Percentiles rank a stretch among this genome's conserved stretches.
These are phyloP conservation scores for Mesoligia furuncula DNA, from an alignment of 2,888 invertebrate genomes.

Conservation along the genomic window DNA sequence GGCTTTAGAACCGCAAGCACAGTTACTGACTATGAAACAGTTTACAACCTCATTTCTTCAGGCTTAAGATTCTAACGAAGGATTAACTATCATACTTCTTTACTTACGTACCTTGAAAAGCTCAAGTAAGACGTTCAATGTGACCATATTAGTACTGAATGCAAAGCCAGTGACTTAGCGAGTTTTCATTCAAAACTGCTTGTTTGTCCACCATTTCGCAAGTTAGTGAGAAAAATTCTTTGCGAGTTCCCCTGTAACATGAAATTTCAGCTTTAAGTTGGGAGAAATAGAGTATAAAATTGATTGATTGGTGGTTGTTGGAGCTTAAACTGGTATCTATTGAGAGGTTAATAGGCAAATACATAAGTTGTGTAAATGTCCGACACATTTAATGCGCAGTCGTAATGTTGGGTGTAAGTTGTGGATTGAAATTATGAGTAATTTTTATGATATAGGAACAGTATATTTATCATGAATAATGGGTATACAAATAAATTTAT, in stretches of 20 bases:
- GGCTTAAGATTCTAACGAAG: constrained; percentile 9
- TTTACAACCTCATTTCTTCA: constrained; percentile 29
- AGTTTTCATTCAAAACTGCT: constrained; percentile 49
- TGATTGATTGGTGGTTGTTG: not conserved
- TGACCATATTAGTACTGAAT: constrained; percentile 17
- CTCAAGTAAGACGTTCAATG: constrained; percentile 3
- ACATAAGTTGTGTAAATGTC: constrained; percentile 39
- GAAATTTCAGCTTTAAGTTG: constrained; percentile 2
- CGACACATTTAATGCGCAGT: constrained; percentile 32
- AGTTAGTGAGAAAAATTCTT: constrained; percentile 66
- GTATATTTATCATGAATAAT: not conserved
- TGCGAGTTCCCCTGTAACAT: constrained; percentile 1
- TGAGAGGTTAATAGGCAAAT: constrained; percentile 59
- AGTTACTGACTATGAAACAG: constrained; percentile 13
- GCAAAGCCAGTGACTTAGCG: constrained; percentile 3
- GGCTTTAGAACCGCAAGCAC: not conserved
- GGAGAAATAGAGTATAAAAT: constrained; percentile 14
- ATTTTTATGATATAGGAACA: not conserved
- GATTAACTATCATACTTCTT: constrained; percentile 28
- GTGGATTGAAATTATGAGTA: constrained; percentile 16
- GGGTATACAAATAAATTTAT: not conserved
- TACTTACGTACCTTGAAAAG: constrained; percentile 17
- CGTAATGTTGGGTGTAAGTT: constrained; percentile 26
- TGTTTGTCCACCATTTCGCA: constrained; percentile 64
- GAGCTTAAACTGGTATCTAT: constrained; percentile 52